Base-by-base conservation (phyloP, 2,113 vertebrate genomes). In the Myotis yumanensis region DNA sequence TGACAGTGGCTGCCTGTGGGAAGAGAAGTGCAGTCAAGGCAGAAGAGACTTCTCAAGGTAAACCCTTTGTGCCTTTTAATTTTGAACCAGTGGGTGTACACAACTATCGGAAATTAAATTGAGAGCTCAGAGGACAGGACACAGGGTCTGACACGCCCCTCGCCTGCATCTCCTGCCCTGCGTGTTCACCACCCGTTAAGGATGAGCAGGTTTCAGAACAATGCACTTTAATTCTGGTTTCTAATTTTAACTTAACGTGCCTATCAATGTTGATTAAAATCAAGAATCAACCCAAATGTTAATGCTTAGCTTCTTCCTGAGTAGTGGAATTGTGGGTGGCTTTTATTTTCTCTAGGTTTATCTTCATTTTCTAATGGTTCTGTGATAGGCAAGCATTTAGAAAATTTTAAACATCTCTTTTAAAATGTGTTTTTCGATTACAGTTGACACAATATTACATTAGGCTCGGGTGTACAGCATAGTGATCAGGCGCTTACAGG, bases 121-220 rank as follows among this genome's bases (percentile, higher is more conserved):
- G 90, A 35, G 28, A 90, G 77, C 48, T 46, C 35, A 54, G 7
- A 23, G 16, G 54, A 51, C 11, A 59, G 37, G 20, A 52, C 9
- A 72, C 32, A 57, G 32, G 32, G 62, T 30, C 62, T 64, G 62
- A 64, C 62, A 4, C 25, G 7, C 43, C 43, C 4, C 54, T 71
- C 5, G 35, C 32, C 57, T 57, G 3, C 30, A 40, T 37, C 82
- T 72, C 64, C 46, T 30, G 28, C 11, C 12, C 11, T 2, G 57
- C 10, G 52, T 16, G 8, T 40, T 86, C 62, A n/a, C 25, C 51
- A 20, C 12, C 28, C 2, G 2, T 35, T 82, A 37, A 88, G 43
- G n/a, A 68, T 93, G 40, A 93, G 62, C 66, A 66, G 89, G 62
- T 72, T 87, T 95, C 64, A 87, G 57, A 93, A 90, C 73, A 48